These are phyloP conservation scores for Mustela lutreola DNA, from an alignment of 2,113 vertebrate species.

Conservation along the genomic window DNA sequence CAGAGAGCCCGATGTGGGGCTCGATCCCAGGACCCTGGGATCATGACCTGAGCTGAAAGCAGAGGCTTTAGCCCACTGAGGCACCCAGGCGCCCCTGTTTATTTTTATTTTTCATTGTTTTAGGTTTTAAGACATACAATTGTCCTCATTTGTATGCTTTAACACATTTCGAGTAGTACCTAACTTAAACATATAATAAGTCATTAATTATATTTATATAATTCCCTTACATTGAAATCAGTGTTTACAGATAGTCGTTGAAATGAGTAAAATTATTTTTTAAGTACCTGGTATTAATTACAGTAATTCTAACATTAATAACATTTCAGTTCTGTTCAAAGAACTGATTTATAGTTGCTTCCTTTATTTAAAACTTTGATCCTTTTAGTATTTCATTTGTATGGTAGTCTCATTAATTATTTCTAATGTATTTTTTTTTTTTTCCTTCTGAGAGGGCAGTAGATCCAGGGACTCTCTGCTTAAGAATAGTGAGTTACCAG, in stretches of 20 bases:
- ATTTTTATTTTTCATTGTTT: constrained; percentile 23
- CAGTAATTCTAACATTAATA: not conserved
- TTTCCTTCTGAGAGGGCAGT: not conserved
- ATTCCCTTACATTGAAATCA: not conserved
- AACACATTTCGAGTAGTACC: not conserved
- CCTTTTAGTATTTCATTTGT: not conserved
- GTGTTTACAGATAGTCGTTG: not conserved
- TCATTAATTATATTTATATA: not conserved
- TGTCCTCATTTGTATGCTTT: not conserved
- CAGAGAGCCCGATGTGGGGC: too few relatives aligned
- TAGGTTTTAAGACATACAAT: not conserved
- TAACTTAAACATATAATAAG: not conserved
- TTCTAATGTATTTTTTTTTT: not conserved
- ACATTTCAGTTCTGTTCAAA: not conserved
- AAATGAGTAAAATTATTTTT: not conserved
- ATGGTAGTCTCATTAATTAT: not conserved
- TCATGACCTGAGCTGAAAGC: too few relatives aligned
- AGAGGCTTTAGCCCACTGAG: too few relatives aligned
- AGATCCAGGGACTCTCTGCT: not conserved
- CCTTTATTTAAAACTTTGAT: constrained; percentile 26
- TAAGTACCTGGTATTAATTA: not conserved
- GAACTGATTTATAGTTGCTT: not conserved
- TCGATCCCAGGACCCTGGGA: too few relatives aligned
- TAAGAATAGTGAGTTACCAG: not conserved
- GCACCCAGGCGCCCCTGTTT: not conserved